Conservation (phyloP, 2,888 invertebrate genomes). For the Terebella lapidaria region DNA sequence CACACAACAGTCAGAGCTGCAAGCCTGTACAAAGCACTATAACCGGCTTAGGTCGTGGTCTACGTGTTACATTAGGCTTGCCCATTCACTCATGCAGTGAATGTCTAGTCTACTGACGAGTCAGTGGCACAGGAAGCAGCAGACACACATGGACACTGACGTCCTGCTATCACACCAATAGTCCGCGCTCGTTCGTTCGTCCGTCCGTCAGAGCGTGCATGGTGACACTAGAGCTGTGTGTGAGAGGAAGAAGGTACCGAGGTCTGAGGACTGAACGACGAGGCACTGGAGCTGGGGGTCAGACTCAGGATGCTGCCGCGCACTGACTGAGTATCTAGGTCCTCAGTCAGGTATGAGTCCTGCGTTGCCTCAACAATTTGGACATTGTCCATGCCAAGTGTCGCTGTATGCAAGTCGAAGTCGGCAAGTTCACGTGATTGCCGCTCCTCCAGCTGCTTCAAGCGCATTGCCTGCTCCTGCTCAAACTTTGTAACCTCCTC, state of each 20-base stretch:
- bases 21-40: too few relatives aligned
- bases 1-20: too few relatives aligned
- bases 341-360: constrained; percentile 83
- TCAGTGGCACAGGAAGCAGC: too few relatives aligned
- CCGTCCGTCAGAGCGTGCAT: too few relatives aligned
- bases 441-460: constrained; percentile 80
- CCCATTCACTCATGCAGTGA: too few relatives aligned
- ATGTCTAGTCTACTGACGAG: too few relatives aligned
- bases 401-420: constrained; percentile 90
- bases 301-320: constrained; percentile 89
- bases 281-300: constrained; percentile 87
- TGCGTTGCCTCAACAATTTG: constrained; percentile 87
- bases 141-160: too few relatives aligned
- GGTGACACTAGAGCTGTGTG: not conserved
- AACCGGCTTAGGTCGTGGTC: too few relatives aligned
- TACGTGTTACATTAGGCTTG: too few relatives aligned
- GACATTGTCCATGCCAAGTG: constrained; percentile 86
- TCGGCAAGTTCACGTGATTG: constrained; percentile 86
- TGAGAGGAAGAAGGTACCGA: not conserved
- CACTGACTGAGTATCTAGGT: constrained; percentile 68
- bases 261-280: constrained; percentile 41
- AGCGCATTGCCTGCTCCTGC: constrained; percentile 83
- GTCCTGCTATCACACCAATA: too few relatives aligned
- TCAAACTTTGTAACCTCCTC: constrained; percentile 86
- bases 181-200: too few relatives aligned